Conservation (phyloP, 2,113 vertebrate species). For the Gavialis gangeticus region DNA sequence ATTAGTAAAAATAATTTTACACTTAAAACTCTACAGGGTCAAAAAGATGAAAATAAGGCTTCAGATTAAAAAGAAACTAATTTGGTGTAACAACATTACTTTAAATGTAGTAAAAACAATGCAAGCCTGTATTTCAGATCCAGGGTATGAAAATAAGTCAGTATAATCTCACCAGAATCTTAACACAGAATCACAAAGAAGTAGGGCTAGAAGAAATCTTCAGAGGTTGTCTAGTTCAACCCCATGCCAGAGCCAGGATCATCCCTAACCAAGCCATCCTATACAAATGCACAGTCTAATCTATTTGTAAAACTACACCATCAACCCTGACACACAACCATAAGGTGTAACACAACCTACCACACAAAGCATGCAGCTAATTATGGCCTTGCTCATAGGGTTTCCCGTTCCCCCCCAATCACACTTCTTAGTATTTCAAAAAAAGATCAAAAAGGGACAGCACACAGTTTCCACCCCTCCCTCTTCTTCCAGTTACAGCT, state of each 20-base stretch:
- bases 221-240: no score
- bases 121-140: slow-evolving; percentile 1
- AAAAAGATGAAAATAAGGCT: neutral
- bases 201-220: no score
- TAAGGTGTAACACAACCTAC: no score
- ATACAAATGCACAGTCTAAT: no score
- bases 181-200: neutral
- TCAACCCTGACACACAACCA: no score
- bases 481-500: neutral
- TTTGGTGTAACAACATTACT: neutral
- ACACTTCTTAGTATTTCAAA: slow-evolving; percentile 12
- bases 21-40: neutral
- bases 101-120: neutral
- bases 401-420: slow-evolving; percentile 17
- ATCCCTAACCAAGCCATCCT: no score
- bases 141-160: neutral
- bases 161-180: neutral
- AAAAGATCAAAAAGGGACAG: neutral
- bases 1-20: neutral
- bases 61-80: neutral
- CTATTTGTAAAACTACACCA: no score
- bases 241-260: no score
- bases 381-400: neutral
- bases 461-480: neutral
- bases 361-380: no score